Conservation (phyloP, 2,888 invertebrate genomes). For the Phragmatobia fuliginosa region DNA sequence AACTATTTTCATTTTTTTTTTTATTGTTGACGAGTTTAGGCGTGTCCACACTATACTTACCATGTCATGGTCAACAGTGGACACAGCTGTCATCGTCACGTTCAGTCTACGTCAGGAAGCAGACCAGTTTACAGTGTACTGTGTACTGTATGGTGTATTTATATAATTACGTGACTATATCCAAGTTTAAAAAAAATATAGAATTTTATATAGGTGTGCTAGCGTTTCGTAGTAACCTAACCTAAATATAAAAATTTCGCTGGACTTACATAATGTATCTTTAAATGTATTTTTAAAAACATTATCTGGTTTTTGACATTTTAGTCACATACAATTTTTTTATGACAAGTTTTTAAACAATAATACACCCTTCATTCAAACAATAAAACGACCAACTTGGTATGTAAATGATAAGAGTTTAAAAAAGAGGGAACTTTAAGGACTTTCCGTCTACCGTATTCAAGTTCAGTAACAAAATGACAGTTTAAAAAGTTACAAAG, state of each 20-base stretch:
- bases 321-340: neutral
- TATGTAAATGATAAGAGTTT: neutral
- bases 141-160: conserved; percentile 38
- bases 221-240: neutral
- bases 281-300: neutral
- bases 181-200: neutral
- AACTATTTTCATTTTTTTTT: neutral
- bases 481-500: conserved; percentile 40
- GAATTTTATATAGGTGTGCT: neutral
- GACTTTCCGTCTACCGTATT: neutral
- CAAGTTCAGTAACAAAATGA: conserved; percentile 34
- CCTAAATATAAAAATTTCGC: neutral
- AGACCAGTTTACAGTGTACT: conserved; percentile 41
- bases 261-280: neutral
- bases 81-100: conserved; percentile 54
- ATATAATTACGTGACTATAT: neutral
- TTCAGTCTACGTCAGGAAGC: conserved; percentile 64
- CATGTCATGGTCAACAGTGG: conserved; percentile 59
- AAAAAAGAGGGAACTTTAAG: neutral
- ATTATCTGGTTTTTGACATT: neutral
- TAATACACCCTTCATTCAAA: neutral
- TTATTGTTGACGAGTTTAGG: conserved; percentile 40
- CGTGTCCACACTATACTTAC: conserved; percentile 63
- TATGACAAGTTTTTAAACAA: neutral
- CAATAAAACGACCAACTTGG: neutral